Evolutionary conservation across 2,113 vertebrate genomes (phyloP), one percentile per base, ranked within the genome.

Genomic region (Catharus minimus): DNA sequence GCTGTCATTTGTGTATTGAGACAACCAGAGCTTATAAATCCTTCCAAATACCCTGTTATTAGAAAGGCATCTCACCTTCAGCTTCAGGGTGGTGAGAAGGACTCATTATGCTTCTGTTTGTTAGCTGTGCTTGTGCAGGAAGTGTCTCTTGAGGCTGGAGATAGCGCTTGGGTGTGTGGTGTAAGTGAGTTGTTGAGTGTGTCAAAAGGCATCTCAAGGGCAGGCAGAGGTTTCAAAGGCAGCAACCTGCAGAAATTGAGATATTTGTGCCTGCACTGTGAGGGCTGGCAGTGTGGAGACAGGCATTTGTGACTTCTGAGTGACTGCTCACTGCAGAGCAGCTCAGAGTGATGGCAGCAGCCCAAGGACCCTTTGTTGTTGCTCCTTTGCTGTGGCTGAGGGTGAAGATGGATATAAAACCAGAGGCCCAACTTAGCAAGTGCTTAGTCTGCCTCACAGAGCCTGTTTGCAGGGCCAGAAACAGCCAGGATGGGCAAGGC

Each of bases 61-160:
- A 95, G 95, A 95, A 92, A 92, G 66, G 41, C 55, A 94, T 94
- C 85, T 96, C 88, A 91, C 92, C 93, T 96, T 95, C 94, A 94
- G 47, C 90, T 93, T 85, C 46, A 67, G 78, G 64, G 22, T 92
- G 52, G 82, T 30, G 52, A 92, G 82, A 60, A 78, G 81, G 57
- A 39, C 84, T 89, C 82, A 66, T 91, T 85, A 71, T 44, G 61
- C 76, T 92, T 55, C 73, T 95, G 62, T 84, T 90, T 89, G 86
- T 84, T 88, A 68, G 92, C 74, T 89, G 47, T 89, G 89, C 88
- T 75, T 81, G n/a, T 90, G 79, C 76, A 84, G 67, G 30, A 68
- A 46, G 44, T 13, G 44, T 58, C 94, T 93, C 69, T 11, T 58
- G 82, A 56, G 91, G 76, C 56, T 2, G 9, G 90, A 89, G 79